Evolutionary conservation across 1,140 invertebrate genomes (phyloP), one percentile per base, ranked within the genome.

Genomic region (Eumeta japonica): DNA sequence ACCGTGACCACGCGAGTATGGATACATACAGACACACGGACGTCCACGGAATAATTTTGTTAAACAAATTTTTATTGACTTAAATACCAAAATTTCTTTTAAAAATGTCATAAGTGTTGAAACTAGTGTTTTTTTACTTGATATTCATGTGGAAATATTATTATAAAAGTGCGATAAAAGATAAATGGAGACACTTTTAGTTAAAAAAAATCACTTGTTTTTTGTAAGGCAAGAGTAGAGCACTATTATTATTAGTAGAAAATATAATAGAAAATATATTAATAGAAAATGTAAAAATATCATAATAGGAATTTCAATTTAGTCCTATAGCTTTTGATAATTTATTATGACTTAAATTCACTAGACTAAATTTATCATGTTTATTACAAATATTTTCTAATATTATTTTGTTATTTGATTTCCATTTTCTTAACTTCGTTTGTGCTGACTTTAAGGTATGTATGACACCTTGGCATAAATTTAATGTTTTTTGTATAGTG

Each of bases 401-500:
- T 17, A 34, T 17, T 12, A 11, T 3, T 1, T 14, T 20, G 12
- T 15, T 13, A 28, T 49, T 49, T 5, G 44, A 43, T 4, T 19
- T 10, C 46, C 46, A 48, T 46, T 48, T 48, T 12, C 37, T 27
- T 19, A 48, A 28, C 4, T 37, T 10, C 28, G 46, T 46, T 3
- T 39, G 11, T 19, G 37, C 43, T 5, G 28, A 27, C 5, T 31
- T 10, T 28, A 43, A 30, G 1, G 34, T 17, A 2, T 27, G 3
- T 3, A n/a, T 10, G 10, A 46, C n/a, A 35, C 36, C 9, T 28
- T 37, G 12, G 27, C 19, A 36, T 16, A 32, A 18, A 51, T 43
- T 11, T 19, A 40, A 35, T 4, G 48, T 48, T 34, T 48, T 42
- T 44, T 50, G 31, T 3, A 57, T 12, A 0, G 48, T 39, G 5